Conservation (phyloP, 64 coral and sea anemone species). For the Actinia equina region DNA sequence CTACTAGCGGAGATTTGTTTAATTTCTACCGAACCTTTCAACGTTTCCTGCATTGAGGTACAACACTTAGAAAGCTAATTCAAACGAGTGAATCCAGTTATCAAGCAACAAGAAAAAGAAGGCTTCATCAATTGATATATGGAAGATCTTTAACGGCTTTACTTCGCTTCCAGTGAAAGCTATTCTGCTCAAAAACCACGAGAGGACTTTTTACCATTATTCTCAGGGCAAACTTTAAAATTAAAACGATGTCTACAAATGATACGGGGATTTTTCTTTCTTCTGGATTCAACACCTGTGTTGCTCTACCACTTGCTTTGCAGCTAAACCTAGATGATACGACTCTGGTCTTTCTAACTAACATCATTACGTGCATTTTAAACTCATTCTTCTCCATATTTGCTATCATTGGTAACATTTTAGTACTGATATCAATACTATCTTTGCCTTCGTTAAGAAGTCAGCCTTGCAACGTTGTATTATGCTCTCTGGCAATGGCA, state of each 20-base stretch:
- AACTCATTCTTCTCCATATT: background rate
- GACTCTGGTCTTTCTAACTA: background rate
- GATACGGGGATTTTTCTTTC: background rate
- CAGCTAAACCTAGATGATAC: background rate
- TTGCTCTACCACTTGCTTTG: background rate
- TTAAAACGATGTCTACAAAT: background rate
- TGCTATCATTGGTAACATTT: constrained; percentile 4
- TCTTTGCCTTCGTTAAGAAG: constrained; percentile 1
- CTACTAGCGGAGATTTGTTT: too few relatives aligned
- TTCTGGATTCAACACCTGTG: background rate
- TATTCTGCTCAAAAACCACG: too few relatives aligned
- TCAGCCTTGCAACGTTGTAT: background rate
- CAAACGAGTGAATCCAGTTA: too few relatives aligned
- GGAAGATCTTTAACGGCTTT: too few relatives aligned
- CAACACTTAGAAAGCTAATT: too few relatives aligned
- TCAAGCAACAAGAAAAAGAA: too few relatives aligned
- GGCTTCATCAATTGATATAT: too few relatives aligned
- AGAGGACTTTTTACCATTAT: too few relatives aligned
- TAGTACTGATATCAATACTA: constrained; percentile 12
- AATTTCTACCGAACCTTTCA: too few relatives aligned
- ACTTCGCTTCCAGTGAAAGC: too few relatives aligned
- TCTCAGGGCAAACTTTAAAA: background rate
- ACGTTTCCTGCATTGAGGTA: too few relatives aligned
- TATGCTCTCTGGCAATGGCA: background rate
- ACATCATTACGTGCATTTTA: background rate